These are phyloP conservation scores for Morus bassanus DNA, from an alignment of 2,797 vertebrate genomes.

Conservation along the genomic window DNA sequence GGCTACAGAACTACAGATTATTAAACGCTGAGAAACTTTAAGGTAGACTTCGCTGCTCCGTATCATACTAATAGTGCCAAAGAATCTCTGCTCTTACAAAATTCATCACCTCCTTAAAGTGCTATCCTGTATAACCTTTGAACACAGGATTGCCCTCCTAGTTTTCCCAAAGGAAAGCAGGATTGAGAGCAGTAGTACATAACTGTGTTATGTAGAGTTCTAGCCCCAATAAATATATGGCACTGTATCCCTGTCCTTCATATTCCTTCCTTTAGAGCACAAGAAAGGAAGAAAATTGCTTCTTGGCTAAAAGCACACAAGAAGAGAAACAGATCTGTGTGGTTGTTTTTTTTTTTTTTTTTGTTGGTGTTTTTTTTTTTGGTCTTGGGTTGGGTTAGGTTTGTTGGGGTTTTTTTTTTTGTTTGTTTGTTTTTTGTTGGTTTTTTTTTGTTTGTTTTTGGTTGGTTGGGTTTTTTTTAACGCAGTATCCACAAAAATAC, in stretches of 20 bases:
- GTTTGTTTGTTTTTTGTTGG: background rate
- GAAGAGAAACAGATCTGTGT: background rate
- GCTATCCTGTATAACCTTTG: background rate
- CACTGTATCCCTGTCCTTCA: background rate
- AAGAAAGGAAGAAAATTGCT: constrained; percentile 25
- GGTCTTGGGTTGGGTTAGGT: too few relatives aligned
- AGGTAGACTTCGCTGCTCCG: background rate
- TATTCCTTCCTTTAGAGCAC: background rate
- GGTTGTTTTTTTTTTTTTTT: too few relatives aligned
- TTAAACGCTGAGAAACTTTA: background rate
- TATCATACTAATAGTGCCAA: background rate
- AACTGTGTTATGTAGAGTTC: background rate
- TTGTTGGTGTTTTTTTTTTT: too few relatives aligned
- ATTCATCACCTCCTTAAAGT: background rate
- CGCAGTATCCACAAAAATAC: background rate
- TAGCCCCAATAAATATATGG: background rate
- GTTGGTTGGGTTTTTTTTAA: background rate
- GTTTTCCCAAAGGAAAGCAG: background rate
- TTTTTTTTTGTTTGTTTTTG: background rate
- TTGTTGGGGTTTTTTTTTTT: too few relatives aligned
- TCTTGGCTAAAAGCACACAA: background rate
- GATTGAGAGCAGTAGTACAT: background rate
- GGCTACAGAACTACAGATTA: background rate
- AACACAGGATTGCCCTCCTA: background rate
- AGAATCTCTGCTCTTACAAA: background rate